phyloP scores from a whole-genome alignment of 2,797 vertebrate genomes.

The Masticophis lateralis region DNA sequence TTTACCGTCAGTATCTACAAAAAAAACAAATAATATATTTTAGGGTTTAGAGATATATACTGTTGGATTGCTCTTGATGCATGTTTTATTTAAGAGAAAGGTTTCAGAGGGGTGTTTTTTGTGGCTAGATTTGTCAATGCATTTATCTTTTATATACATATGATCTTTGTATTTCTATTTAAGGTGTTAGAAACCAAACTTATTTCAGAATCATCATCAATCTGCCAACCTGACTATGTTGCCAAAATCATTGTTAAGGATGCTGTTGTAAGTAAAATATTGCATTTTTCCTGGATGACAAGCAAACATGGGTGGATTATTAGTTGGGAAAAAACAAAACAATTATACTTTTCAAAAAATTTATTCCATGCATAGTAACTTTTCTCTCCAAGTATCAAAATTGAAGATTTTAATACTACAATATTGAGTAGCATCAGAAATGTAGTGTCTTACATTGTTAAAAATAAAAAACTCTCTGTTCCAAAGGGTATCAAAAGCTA shows the following conservation, averaged over 20 bases:
- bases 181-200: conserved; percentile 93
- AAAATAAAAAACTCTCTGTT: not conserved
- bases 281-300: not conserved
- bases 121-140: not conserved
- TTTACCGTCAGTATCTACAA: not conserved
- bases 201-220: conserved; percentile 91
- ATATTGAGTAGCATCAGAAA: not conserved
- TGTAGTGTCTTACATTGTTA: not conserved
- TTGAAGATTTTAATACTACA: not conserved
- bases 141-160: not conserved
- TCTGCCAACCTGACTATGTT: conserved; percentile 94
- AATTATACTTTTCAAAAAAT: fast-evolving
- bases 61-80: not conserved
- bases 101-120: not conserved
- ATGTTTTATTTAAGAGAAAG: not conserved
- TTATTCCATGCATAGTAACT: not conserved
- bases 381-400: not conserved
- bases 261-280: conserved; percentile 84
- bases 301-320: not conserved
- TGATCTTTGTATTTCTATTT: conserved; percentile 25
- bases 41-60: not conserved
- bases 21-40: not conserved
- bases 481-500: not conserved
- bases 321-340: not conserved
- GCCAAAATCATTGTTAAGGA: conserved; percentile 92